A percentile compares a stretch with the other conserved stretches of the same genome.
Conservation (phyloP, 2,797 vertebrate genomes). For the Hydrophis major region DNA sequence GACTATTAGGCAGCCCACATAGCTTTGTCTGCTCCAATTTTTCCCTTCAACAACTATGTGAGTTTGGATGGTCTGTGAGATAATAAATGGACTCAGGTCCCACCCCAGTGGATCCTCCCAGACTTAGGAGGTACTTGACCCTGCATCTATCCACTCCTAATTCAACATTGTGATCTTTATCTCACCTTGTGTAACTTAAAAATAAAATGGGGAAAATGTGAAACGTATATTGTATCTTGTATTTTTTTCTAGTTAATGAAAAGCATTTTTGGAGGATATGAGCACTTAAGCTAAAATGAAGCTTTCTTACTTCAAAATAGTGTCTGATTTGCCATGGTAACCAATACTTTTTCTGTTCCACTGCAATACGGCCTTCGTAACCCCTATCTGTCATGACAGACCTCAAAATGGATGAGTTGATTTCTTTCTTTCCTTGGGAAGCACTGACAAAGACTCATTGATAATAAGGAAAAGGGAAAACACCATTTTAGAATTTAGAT, state of each 20-base stretch:
- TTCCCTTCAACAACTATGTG: not conserved
- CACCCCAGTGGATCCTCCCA: not conserved
- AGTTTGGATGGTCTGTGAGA: not conserved
- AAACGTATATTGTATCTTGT: not conserved
- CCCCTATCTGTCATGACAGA: constrained; percentile 33
- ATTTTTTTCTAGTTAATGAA: constrained; percentile 41
- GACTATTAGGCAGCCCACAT: not conserved
- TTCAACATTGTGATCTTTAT: not conserved
- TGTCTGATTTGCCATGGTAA: constrained; percentile 59
- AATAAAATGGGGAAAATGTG: constrained; percentile 6
- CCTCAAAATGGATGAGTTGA: constrained; percentile 37
- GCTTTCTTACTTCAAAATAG: constrained; percentile 12
- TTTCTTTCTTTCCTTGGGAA: not conserved
- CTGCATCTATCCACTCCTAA: not conserved
- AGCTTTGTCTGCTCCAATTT: not conserved
- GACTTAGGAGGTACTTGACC: not conserved
- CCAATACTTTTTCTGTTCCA: constrained; percentile 40
- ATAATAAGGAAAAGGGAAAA: not conserved
- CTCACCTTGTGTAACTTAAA: not conserved
- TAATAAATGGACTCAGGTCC: not conserved
- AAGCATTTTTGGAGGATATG: constrained; percentile 15
- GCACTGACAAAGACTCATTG: not conserved
- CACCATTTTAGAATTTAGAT: not conserved
- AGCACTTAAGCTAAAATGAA: constrained; percentile 50
- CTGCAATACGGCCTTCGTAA: constrained; percentile 40